Percentiles rank a stretch among this genome's conserved stretches.
These are phyloP conservation scores for Oplegnathus fasciatus DNA, from an alignment of 2,113 vertebrate genomes.

Conservation along the genomic window DNA sequence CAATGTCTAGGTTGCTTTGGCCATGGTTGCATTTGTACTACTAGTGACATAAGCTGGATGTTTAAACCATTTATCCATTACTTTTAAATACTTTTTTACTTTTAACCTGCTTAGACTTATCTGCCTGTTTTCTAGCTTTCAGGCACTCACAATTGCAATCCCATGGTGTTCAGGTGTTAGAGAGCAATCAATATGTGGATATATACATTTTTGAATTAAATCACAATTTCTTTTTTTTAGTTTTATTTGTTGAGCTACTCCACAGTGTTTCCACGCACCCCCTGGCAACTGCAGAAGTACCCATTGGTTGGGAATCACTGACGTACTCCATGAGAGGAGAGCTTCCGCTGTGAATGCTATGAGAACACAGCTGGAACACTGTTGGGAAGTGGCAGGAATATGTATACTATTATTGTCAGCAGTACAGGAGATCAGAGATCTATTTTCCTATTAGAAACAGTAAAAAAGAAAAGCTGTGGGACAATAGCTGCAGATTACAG, in stretches of 20 bases:
- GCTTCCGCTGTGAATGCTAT: slow-evolving; percentile 8
- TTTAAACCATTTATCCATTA: neutral
- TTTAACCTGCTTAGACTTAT: too few relatives aligned
- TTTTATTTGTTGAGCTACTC: too few relatives aligned
- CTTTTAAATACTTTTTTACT: neutral
- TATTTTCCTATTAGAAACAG: slow-evolving; percentile 52
- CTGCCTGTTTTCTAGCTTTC: neutral
- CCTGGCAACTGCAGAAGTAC: neutral
- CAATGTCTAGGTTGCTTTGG: neutral
- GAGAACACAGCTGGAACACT: slow-evolving; percentile 11
- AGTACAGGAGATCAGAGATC: slow-evolving; percentile 48
- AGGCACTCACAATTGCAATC: neutral
- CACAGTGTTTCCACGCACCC: neutral
- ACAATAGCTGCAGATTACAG: slow-evolving; percentile 76
- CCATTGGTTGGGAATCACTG: slow-evolving; percentile 1
- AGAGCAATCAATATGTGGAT: neutral
- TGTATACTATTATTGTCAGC: slow-evolving; percentile 36
- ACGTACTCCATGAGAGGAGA: neutral
- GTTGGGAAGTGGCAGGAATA: slow-evolving; percentile 22
- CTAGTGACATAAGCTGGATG: neutral
- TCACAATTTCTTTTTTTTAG: neutral
- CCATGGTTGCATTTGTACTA: neutral
- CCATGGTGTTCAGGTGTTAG: neutral
- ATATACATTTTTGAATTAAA: neutral
- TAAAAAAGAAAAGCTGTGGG: slow-evolving; percentile 46